These are phyloP conservation scores for Antedon mediterranea DNA, from an alignment of 53 echinoderm and acorn worm species.

Conservation along the genomic window DNA sequence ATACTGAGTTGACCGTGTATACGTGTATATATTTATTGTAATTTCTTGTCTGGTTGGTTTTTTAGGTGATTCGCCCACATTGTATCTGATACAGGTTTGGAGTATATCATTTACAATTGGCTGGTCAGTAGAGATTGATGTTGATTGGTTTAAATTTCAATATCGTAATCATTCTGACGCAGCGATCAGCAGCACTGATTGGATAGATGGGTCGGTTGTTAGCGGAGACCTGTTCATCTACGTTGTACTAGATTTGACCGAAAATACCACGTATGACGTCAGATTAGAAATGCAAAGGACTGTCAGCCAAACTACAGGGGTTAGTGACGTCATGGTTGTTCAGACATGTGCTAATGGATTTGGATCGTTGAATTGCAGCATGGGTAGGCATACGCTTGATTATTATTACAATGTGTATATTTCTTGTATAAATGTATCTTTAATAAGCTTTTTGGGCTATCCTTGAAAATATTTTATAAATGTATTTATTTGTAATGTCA, in stretches of 20 bases:
- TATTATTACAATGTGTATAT: no score
- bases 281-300: conserved; percentile 42
- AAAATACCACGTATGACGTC: conserved; percentile 34
- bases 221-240: conserved; percentile 56
- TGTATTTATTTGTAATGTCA: no score
- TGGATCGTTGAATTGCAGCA: conserved; percentile 48
- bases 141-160: conserved; percentile 48
- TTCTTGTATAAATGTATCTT: no score
- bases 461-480: no score
- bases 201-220: conserved; percentile 24
- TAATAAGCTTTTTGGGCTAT: no score
- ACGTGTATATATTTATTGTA: no score
- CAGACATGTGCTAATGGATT: conserved; percentile 45
- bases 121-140: conserved; percentile 57
- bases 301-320: conserved; percentile 28
- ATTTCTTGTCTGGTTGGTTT: neutral
- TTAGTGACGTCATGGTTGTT: conserved; percentile 14
- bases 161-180: conserved; percentile 22
- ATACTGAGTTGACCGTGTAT: no score
- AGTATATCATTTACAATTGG: conserved; percentile 53
- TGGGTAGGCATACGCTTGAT: conserved; percentile 25
- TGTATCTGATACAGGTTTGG: conserved; percentile 44
- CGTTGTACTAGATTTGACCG: conserved; percentile 38
- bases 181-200: neutral
- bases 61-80: conserved; percentile 38